Evolutionary conservation across 1,140 invertebrate species (phyloP).

Genomic region (Paracyclopina nana): DNA sequence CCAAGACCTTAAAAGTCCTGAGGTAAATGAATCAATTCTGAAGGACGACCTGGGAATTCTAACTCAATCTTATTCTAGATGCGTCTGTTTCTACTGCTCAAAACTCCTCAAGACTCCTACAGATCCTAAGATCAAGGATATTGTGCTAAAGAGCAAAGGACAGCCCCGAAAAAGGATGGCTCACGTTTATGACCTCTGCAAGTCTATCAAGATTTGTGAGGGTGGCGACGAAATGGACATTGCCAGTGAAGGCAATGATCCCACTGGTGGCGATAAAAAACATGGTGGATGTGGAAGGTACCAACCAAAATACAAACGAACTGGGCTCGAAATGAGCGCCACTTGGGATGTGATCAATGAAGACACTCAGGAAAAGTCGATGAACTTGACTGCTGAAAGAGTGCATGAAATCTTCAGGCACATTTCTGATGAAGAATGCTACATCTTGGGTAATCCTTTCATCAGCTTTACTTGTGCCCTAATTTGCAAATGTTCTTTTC

Average conservation of each 20-base stretch:
- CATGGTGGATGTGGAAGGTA: constrained; percentile 94
- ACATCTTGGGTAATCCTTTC: constrained; percentile 85
- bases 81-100: constrained; percentile 95
- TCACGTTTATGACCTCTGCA: constrained; percentile 94
- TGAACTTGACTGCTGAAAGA: constrained; percentile 71
- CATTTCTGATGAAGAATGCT: constrained; percentile 91
- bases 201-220: constrained; percentile 94
- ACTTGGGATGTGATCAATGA: constrained; percentile 98
- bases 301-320: constrained; percentile 72
- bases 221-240: constrained; percentile 90
- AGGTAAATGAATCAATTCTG: constrained; percentile 20
- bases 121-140: constrained; percentile 91
- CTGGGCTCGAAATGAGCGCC: constrained; percentile 73
- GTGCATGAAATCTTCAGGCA: constrained; percentile 92
- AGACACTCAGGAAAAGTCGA: constrained; percentile 91
- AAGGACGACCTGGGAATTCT: background rate
- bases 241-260: constrained; percentile 21
- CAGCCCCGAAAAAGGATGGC: constrained; percentile 80
- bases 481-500: background rate
- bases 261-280: constrained; percentile 38
- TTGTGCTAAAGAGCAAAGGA: constrained; percentile 89
- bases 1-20: constrained; percentile 88
- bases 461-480: constrained; percentile 24
- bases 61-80: constrained; percentile 34
- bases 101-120: constrained; percentile 83